Evolutionary conservation across 2,797 vertebrate species (phyloP).

Genomic region (Parauchenoglanis ngamensis): DNA sequence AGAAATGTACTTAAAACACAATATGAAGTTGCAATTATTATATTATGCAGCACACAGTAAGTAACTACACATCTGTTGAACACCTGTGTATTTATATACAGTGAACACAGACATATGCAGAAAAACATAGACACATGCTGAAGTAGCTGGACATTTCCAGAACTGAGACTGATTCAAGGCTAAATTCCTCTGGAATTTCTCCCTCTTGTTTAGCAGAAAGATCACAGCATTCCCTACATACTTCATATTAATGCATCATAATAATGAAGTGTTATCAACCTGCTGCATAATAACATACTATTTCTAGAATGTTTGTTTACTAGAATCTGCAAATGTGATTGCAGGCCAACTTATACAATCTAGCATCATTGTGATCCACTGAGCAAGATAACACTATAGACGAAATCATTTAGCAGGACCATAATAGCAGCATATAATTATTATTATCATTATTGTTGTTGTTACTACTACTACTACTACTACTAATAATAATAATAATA

Average conservation of each 20-base stretch:
- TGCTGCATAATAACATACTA: conserved; percentile 4
- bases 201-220: conserved; percentile 32
- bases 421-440: not conserved
- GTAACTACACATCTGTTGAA: not conserved
- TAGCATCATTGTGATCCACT: not conserved
- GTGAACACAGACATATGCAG: not conserved
- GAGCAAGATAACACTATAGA: not conserved
- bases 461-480: not conserved
- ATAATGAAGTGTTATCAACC: not conserved
- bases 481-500: not conserved
- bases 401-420: not conserved
- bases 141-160: conserved; percentile 20
- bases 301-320: not conserved
- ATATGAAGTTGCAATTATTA: not conserved
- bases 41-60: not conserved
- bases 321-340: not conserved
- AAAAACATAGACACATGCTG: conserved; percentile 8
- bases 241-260: conserved; percentile 63
- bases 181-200: conserved; percentile 45
- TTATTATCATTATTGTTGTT: not conserved
- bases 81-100: not conserved
- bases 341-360: not conserved
- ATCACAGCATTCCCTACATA: conserved; percentile 53
- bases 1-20: not conserved
- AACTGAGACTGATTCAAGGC: conserved; percentile 27